Base-by-base conservation (phyloP, 1,140 invertebrate species). In the Condylostylus longicornis region DNA sequence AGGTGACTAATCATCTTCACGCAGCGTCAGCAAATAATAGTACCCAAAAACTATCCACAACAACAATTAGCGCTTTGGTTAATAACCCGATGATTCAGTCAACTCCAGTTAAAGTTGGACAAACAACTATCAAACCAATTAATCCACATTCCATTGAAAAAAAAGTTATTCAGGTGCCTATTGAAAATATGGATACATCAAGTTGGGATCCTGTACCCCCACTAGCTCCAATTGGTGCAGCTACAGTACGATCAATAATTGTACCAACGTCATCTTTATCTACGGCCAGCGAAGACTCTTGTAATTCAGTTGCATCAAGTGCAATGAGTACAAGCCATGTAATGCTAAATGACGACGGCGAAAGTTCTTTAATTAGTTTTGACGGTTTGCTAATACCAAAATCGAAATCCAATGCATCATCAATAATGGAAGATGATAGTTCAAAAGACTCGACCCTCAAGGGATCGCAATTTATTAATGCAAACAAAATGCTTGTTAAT, bases 351-450 rank as follows among this genome's bases (percentile, higher is more conserved):
- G 68, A 70, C 40, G 71, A 74, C 33, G 63, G 62, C 15, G 72
- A 75, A 20, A 74, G 74, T 42, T 72, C 71, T 0, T 43, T 74
- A 4, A 73, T 71, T 9, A 74, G 70, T 49, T 74, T 75, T 44
- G 73, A 77, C 39, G 72, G 73, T 18, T 64, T 71, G 17, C 43
- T 74, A 3, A 48, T 73, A 12, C 68, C 70, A 0, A 59, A 52
- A 28, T 67, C 63, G 29, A 50, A 69, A 7, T 67, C 70, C 36
- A 68, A 68, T 22, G 67, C 73, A 34, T 56, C 61, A 15, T 48
- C 53, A 27, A 45, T 51, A 22, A 66, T 66, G 25, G 65, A 68
- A 0, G 69, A 72, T 25, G 65, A 65, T 13, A 68, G 68, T 21
- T 68, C 66, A 14, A 71, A 72, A 43, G 69, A 73, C 42, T 70